Conservation (phyloP, 2,797 vertebrate genomes). For the Australoheros facetus region DNA sequence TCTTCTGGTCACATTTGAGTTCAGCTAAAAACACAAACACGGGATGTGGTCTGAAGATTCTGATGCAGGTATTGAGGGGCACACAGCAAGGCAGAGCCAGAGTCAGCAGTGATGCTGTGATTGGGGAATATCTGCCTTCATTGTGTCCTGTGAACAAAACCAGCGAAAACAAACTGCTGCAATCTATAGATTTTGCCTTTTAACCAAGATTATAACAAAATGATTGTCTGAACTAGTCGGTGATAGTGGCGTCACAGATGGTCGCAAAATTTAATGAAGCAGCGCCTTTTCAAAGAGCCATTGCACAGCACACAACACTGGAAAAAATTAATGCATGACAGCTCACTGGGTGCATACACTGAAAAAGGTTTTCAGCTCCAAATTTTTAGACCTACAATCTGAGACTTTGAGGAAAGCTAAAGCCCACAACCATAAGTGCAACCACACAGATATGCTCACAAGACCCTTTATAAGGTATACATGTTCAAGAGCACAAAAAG, state of each 20-base stretch:
- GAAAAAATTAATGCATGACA: neutral
- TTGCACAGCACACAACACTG: neutral
- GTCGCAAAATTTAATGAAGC: neutral
- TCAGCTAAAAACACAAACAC: neutral
- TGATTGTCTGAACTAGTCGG: neutral
- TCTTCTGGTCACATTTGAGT: neutral
- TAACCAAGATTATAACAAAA: neutral
- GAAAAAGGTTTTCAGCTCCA: neutral
- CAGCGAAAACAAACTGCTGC: neutral
- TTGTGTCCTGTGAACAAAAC: neutral
- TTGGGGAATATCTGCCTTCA: neutral
- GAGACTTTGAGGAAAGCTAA: neutral
- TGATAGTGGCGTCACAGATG: neutral
- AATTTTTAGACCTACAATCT: neutral
- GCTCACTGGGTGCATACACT: neutral
- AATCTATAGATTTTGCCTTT: neutral
- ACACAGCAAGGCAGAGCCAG: neutral
- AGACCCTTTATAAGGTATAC: no score
- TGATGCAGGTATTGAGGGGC: neutral
- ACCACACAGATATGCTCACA: no score
- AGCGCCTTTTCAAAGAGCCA: neutral
- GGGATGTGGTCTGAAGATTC: slow-evolving; percentile 3
- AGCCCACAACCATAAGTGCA: no score
- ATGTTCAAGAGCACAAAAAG: no score
- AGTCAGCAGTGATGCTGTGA: neutral